Conservation (phyloP, 2,113 vertebrate species). For the Grammomys dolichurus region DNA sequence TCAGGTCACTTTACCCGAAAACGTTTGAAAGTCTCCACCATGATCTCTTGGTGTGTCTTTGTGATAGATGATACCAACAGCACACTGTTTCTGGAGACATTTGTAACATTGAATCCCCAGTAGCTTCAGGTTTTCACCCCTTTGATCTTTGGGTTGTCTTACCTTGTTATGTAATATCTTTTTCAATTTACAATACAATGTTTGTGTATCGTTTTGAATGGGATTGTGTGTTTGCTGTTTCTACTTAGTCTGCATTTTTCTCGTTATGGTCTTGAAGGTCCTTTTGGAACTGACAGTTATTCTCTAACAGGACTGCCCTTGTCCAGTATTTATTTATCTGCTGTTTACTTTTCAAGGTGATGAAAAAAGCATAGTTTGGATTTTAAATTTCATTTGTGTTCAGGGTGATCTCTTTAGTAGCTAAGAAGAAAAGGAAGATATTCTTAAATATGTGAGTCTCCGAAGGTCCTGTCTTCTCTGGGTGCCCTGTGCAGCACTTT, state of each 20-base stretch:
- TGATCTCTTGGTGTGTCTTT: slow-evolving; percentile 72
- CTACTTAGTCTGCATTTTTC: slow-evolving; percentile 82
- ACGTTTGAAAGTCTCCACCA: slow-evolving; percentile 76
- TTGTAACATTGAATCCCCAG: slow-evolving; percentile 78
- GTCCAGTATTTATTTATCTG: slow-evolving; percentile 85
- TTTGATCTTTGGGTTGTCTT: slow-evolving; percentile 80
- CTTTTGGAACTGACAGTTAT: slow-evolving; percentile 81
- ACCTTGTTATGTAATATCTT: slow-evolving; percentile 76
- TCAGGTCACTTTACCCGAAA: slow-evolving; percentile 80
- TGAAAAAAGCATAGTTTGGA: slow-evolving; percentile 74
- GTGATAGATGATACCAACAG: slow-evolving; percentile 69
- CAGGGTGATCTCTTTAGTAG: slow-evolving; percentile 80
- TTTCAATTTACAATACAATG: slow-evolving; percentile 79
- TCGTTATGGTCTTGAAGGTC: slow-evolving; percentile 85
- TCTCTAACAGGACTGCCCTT: slow-evolving; percentile 83
- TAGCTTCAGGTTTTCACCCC: slow-evolving; percentile 75
- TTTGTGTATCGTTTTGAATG: slow-evolving; percentile 87
- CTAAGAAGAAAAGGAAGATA: slow-evolving; percentile 73
- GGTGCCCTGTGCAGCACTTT: slow-evolving; percentile 77
- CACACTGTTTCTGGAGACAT: slow-evolving; percentile 80
- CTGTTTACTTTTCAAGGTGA: slow-evolving; percentile 83
- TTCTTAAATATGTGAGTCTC: slow-evolving; percentile 70
- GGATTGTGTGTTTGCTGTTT: slow-evolving; percentile 79
- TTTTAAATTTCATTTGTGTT: slow-evolving; percentile 80
- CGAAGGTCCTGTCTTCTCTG: slow-evolving; percentile 69